Conservation (phyloP, 2,797 vertebrate genomes). For the Microctenopoma lineatum region DNA sequence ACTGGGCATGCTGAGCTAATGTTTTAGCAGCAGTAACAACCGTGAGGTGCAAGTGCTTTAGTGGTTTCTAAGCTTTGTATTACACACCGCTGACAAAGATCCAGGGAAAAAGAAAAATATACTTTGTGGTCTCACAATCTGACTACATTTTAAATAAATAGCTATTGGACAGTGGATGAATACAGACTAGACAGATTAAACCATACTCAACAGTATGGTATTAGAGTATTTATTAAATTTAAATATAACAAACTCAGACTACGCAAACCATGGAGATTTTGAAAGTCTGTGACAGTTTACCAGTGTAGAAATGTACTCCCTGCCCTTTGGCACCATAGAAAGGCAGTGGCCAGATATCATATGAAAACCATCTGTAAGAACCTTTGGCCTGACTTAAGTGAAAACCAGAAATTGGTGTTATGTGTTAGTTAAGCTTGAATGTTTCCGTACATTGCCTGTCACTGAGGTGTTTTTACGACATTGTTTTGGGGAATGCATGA, state of each 20-base stretch:
- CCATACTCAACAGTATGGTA: too few relatives aligned
- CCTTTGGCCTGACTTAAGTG: not conserved
- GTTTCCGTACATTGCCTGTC: not conserved
- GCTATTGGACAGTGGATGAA: not conserved
- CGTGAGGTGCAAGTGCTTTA: slow-evolving; percentile 40
- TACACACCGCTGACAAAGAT: slow-evolving; percentile 54
- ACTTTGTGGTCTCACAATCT: slow-evolving; percentile 16
- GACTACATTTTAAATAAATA: slow-evolving; percentile 8
- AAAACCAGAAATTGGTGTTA: slow-evolving; percentile 5
- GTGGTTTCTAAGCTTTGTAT: slow-evolving; percentile 47
- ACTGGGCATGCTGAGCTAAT: slow-evolving; percentile 61
- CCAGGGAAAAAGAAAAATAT: not conserved
- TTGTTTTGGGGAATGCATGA: not conserved
- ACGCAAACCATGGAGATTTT: too few relatives aligned
- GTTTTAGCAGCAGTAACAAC: slow-evolving; percentile 61
- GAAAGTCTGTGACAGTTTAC: too few relatives aligned
- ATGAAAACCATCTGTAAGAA: too few relatives aligned
- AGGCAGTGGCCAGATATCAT: too few relatives aligned
- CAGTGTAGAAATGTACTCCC: too few relatives aligned
- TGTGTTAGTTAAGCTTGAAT: slow-evolving; percentile 1
- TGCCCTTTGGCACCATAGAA: too few relatives aligned
- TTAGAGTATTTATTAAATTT: too few relatives aligned
- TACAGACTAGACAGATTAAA: not conserved
- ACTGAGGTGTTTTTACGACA: not conserved
- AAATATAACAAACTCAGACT: too few relatives aligned